phyloP scores from a whole-genome alignment of 2,797 vertebrate species.

The Ctenopoma multispine region DNA sequence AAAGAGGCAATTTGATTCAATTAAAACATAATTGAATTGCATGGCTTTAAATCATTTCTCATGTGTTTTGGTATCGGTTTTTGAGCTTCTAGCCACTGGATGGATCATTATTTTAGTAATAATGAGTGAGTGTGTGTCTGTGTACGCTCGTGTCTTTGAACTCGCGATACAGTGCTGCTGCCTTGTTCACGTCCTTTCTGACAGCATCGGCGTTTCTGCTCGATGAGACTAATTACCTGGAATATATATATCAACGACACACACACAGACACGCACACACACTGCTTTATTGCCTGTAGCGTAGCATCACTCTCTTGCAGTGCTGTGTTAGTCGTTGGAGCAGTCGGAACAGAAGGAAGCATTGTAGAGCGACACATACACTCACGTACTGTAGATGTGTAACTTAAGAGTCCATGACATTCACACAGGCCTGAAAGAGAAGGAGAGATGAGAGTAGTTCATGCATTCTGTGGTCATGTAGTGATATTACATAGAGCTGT shows the following conservation, averaged over 20 bases:
- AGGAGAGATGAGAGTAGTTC: slow-evolving; percentile 3
- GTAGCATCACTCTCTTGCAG: slow-evolving; percentile 19
- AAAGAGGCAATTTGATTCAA: too few species aligned
- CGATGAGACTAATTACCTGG: slow-evolving; percentile 45
- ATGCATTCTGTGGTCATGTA: slow-evolving; percentile 1
- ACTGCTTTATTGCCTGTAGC: slow-evolving; percentile 9
- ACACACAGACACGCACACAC: slow-evolving; percentile 24
- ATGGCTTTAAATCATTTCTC: slow-evolving; percentile 24
- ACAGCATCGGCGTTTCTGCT: slow-evolving; percentile 31
- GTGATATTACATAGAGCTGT: background rate
- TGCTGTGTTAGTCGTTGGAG: slow-evolving; percentile 33
- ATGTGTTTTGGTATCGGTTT: slow-evolving; percentile 34
- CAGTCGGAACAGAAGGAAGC: slow-evolving; percentile 29
- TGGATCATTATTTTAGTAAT: slow-evolving; percentile 27
- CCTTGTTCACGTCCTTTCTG: slow-evolving; percentile 30
- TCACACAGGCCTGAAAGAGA: slow-evolving; percentile 7
- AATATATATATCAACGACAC: slow-evolving; percentile 50
- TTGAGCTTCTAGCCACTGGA: slow-evolving; percentile 31
- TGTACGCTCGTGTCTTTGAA: slow-evolving; percentile 22
- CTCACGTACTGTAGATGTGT: slow-evolving; percentile 1
- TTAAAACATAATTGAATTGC: too few species aligned
- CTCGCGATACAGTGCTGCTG: slow-evolving; percentile 13
- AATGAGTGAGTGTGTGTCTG: slow-evolving; percentile 1
- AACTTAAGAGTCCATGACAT: slow-evolving; percentile 6
- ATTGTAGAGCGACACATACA: slow-evolving; percentile 13